Base-by-base conservation (phyloP, 2,113 vertebrate genomes). In the Rana temporaria region DNA sequence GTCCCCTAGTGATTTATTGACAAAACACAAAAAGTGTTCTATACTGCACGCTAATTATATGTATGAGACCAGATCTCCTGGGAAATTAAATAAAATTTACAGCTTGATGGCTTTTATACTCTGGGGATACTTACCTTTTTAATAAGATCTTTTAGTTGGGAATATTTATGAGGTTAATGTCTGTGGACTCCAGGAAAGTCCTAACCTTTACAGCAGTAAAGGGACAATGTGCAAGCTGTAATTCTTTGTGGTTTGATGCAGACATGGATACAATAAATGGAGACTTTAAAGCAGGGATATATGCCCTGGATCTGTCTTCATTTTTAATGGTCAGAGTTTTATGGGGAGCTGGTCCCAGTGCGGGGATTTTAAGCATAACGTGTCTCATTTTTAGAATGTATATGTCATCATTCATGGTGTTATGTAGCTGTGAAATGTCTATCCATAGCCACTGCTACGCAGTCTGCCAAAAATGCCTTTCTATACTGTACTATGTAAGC, bases 81-180 rank as follows among this genome's bases (percentile, higher is more conserved):
- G 97, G 96, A 98, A 98, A 98, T 98, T 97, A 97, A 97, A 96
- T 95, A 94, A 95, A 96, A 97, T 98, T 96, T 96, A 96, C 90
- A 96, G 94, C 93, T 95, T 95, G 96, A 96, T 96, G 93, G 95
- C 80, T 94, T 95, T 95, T 90, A 89, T 93, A 90, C 96, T 95
- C 96, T 90, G 92, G 96, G 96, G 97, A 97, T 93, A 95, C 94
- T 94, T 96, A 95, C 92, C 92, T 94, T 97, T 95, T 96, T 97
- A 97, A 97, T 98, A 97, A 97, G 95, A 96, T 93, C 94, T 93
- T 93, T 94, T 94, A 95, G 95, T 95, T 95, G 94, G 92, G 95
- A 93, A 92, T 95, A 94, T 95, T 97, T 96, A 97, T 94, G 95
- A 96, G 95, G 94, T 93, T 94, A 93, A 92, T 92, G 94, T 93